Evolutionary conservation across 1,140 invertebrate genomes (phyloP).

Genomic region (Patella vulgata): DNA sequence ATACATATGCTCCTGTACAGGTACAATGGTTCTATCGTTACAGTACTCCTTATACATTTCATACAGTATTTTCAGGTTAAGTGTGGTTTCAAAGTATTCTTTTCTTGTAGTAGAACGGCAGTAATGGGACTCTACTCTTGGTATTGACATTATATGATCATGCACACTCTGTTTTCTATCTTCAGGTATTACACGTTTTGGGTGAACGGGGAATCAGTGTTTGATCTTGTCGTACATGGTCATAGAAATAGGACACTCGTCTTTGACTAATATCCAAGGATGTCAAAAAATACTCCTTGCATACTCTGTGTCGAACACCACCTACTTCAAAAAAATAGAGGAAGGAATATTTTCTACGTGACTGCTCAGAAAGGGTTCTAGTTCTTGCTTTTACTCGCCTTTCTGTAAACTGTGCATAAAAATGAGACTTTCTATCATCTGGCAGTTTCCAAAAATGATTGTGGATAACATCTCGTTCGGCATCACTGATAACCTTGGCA

Average conservation of each 20-base stretch:
- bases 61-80: constrained; percentile 9
- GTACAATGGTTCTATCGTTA: background rate
- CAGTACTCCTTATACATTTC: constrained; percentile 19
- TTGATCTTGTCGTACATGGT: background rate
- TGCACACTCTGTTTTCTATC: background rate
- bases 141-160: constrained; percentile 9
- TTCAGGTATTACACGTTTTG: background rate
- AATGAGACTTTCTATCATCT: constrained; percentile 8
- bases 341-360: background rate
- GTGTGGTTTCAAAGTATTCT: constrained; percentile 3
- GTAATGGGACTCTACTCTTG: constrained; percentile 10
- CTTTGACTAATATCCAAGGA: constrained; percentile 13
- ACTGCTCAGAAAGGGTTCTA: background rate
- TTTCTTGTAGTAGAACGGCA: constrained; percentile 1
- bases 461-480: constrained; percentile 1
- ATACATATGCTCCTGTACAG: constrained; percentile 24
- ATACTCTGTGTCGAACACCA: background rate
- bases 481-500: background rate
- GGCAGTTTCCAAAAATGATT: constrained; percentile 11
- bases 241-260: constrained; percentile 2
- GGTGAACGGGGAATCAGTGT: background rate
- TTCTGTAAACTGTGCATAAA: constrained; percentile 9
- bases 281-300: constrained; percentile 11
- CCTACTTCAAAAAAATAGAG: background rate
- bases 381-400: background rate